These are phyloP conservation scores for Chanos chanos DNA, from an alignment of 2,797 vertebrate genomes.

Conservation along the genomic window DNA sequence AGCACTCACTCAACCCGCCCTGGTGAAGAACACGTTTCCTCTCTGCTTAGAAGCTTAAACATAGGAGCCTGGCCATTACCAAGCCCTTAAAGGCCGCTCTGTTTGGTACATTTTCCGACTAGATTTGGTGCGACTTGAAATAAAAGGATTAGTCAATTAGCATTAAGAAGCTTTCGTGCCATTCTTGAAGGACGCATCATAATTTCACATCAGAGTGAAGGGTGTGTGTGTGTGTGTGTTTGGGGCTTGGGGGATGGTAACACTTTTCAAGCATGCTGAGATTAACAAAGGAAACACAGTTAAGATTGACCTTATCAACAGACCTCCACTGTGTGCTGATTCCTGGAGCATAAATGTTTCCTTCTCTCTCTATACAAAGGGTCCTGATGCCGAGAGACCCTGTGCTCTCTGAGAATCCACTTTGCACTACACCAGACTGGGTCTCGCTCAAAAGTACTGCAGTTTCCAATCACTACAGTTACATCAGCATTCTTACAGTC, in stretches of 20 bases:
- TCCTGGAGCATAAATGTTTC: too few species aligned
- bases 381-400: too few species aligned
- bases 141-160: constrained; percentile 75
- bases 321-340: too few species aligned
- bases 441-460: too few species aligned
- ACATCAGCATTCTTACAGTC: too few species aligned
- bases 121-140: constrained; percentile 63
- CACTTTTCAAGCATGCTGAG: constrained; percentile 60
- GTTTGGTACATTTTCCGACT: constrained; percentile 64
- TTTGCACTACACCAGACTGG: too few species aligned
- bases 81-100: constrained; percentile 63
- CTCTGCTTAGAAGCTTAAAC: constrained; percentile 56
- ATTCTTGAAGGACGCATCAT: constrained; percentile 63
- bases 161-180: constrained; percentile 60
- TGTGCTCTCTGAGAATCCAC: too few species aligned
- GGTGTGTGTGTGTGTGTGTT: constrained; percentile 25
- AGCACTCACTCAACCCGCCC: constrained; percentile 14
- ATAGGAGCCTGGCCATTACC: constrained; percentile 54
- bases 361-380: too few species aligned
- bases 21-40: constrained; percentile 62
- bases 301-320: too few species aligned
- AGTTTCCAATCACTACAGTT: too few species aligned
- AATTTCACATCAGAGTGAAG: constrained; percentile 40
- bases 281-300: constrained; percentile 62
- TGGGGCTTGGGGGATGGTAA: not conserved